These are phyloP conservation scores for Ammospiza maritima DNA, from an alignment of 2,797 vertebrate genomes.

Conservation along the genomic window DNA sequence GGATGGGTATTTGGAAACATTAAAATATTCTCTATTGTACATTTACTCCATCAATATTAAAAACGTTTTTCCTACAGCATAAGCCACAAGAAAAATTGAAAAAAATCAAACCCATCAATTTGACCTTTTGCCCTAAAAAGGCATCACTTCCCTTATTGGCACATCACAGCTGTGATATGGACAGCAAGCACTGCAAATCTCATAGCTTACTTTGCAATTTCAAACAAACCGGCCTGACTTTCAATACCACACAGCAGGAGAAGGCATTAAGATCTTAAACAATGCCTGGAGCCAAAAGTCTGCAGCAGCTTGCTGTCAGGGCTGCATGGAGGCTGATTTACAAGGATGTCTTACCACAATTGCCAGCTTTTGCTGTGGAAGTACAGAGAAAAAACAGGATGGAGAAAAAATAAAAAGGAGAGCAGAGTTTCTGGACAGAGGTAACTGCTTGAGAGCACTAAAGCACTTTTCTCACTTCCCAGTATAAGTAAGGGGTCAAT, in stretches of 20 bases:
- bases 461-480: neutral
- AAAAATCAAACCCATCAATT: neutral
- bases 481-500: neutral
- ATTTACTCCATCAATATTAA: neutral
- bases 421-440: neutral
- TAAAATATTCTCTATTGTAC: neutral
- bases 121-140: neutral
- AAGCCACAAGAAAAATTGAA: neutral
- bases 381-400: neutral
- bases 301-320: constrained; percentile 29
- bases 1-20: neutral
- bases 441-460: neutral
- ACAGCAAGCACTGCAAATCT: neutral
- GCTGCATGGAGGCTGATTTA: neutral
- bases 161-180: neutral
- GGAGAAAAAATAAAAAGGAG: neutral
- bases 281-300: neutral
- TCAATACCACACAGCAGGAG: constrained; percentile 16
- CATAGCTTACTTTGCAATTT: constrained; percentile 18
- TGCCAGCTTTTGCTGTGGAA: neutral
- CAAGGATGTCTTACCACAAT: neutral
- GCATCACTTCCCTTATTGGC: neutral
- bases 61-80: neutral
- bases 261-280: constrained; percentile 28
- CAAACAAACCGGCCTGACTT: neutral